Evolutionary conservation across 37 sponge, comb jelly and placozoan species (phyloP).

Genomic region (Bolinopsis microptera): DNA sequence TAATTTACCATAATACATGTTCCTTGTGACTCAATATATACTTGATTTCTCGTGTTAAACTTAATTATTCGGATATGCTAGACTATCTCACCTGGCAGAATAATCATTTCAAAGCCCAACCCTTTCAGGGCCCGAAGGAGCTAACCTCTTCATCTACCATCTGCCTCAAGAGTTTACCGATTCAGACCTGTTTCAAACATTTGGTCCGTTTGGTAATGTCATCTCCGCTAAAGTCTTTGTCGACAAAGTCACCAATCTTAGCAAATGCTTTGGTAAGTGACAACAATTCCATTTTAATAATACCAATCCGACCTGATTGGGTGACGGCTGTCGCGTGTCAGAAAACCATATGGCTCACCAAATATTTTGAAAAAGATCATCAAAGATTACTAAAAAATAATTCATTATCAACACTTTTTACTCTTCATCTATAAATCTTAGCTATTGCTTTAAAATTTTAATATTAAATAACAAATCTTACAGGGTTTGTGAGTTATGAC

Average conservation of each 20-base stretch:
- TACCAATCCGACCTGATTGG: background rate
- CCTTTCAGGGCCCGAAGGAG: slow-evolving; percentile 86
- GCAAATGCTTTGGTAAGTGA: slow-evolving; percentile 95
- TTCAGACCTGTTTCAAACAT: slow-evolving; percentile 75
- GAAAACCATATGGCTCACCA: too few species aligned
- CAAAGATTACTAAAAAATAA: too few species aligned
- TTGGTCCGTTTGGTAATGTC: slow-evolving; percentile 83
- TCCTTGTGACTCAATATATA: background rate
- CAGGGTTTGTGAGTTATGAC: slow-evolving; percentile 99
- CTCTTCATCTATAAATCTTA: too few species aligned
- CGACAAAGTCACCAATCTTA: slow-evolving; percentile 86
- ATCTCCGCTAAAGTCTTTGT: slow-evolving; percentile 94
- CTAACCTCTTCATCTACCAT: slow-evolving; percentile 98
- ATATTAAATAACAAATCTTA: too few species aligned
- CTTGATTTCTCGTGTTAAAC: background rate
- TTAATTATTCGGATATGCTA: background rate
- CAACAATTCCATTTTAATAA: background rate
- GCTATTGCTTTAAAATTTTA: too few species aligned
- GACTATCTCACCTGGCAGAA: background rate
- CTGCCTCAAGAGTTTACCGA: slow-evolving; percentile 88
- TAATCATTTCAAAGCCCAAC: too few species aligned
- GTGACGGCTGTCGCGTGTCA: too few species aligned
- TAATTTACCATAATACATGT: background rate
- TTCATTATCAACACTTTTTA: too few species aligned
- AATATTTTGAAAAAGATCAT: too few species aligned